A percentile compares a stretch with the other conserved stretches of the same genome.
Evolutionary conservation across 2,888 invertebrate genomes (phyloP).

Genomic region (Sarcophaga rosellei): DNA sequence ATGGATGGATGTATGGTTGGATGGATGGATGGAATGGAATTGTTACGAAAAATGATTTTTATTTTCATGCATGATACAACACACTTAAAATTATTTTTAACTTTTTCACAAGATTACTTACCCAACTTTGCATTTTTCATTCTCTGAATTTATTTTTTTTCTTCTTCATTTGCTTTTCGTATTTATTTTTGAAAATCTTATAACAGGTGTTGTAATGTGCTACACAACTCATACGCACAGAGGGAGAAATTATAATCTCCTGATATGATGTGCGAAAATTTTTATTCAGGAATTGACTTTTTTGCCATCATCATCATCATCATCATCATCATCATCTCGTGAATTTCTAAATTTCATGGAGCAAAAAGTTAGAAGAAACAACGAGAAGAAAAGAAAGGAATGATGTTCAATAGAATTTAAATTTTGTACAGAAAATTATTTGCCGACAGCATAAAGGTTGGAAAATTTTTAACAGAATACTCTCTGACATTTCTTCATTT

Average conservation of each 20-base stretch:
- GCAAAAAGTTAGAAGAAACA: not conserved
- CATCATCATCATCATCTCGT: too few species aligned
- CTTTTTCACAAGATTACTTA: constrained; percentile 61
- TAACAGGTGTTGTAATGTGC: constrained; percentile 59
- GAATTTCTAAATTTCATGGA: not conserved
- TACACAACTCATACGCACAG: not conserved
- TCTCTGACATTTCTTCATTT: too few species aligned
- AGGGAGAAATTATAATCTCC: not conserved
- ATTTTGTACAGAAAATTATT: too few species aligned
- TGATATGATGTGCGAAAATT: not conserved
- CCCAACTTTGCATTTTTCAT: constrained; percentile 31
- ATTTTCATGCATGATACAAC: constrained; percentile 65
- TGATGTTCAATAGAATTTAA: too few species aligned
- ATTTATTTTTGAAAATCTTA: constrained; percentile 9
- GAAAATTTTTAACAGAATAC: too few species aligned
- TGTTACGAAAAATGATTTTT: constrained; percentile 44
- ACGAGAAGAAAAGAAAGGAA: too few species aligned
- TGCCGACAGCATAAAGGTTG: too few species aligned
- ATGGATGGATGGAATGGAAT: constrained; percentile 1
- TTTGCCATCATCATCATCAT: not conserved
- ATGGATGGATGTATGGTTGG: too few species aligned
- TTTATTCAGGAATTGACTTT: not conserved
- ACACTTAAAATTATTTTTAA: constrained; percentile 55
- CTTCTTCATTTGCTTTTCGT: not conserved
- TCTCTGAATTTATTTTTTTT: not conserved